These are phyloP conservation scores for Urosaurus nigricauda DNA, from an alignment of 2,797 vertebrate species.

Conservation along the genomic window DNA sequence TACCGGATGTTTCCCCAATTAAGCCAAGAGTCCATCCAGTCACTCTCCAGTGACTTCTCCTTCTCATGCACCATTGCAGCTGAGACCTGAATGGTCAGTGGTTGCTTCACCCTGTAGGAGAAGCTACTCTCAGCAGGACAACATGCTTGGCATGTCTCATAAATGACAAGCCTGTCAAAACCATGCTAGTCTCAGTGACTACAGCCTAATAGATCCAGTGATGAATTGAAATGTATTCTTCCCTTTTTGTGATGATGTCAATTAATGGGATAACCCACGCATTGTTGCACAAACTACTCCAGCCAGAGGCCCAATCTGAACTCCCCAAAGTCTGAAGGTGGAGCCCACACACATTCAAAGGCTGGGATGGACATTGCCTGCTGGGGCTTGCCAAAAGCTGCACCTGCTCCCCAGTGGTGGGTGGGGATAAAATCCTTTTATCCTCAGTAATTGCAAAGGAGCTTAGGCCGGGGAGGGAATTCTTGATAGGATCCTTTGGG, in stretches of 20 bases:
- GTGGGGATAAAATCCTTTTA: not conserved
- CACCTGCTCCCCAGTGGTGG: not conserved
- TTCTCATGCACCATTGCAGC: not conserved
- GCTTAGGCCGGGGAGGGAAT: not conserved
- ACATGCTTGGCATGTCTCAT: not conserved
- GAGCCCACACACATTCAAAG: slow-evolving; percentile 8
- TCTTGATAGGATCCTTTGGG: slow-evolving; percentile 16
- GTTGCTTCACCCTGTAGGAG: not conserved
- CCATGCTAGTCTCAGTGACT: slow-evolving; percentile 5
- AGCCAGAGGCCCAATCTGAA: not conserved
- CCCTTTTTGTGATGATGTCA: slow-evolving; percentile 7
- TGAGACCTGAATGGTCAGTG: not conserved
- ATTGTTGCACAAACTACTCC: not conserved
- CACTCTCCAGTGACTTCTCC: not conserved
- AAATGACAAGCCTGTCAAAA: slow-evolving; percentile 30
- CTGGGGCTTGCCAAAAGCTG: not conserved
- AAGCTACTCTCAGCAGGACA: slow-evolving; percentile 11
- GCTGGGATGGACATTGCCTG: not conserved
- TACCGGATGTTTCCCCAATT: slow-evolving; percentile 18
- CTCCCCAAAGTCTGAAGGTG: not conserved
- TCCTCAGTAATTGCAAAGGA: not conserved
- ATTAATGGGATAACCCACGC: not conserved
- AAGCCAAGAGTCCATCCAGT: slow-evolving; percentile 6
- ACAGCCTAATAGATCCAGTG: not conserved
- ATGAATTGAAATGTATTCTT: slow-evolving; percentile 22